Evolutionary conservation across 2,797 vertebrate genomes (phyloP).

Genomic region (Enteromius fasciolatus): DNA sequence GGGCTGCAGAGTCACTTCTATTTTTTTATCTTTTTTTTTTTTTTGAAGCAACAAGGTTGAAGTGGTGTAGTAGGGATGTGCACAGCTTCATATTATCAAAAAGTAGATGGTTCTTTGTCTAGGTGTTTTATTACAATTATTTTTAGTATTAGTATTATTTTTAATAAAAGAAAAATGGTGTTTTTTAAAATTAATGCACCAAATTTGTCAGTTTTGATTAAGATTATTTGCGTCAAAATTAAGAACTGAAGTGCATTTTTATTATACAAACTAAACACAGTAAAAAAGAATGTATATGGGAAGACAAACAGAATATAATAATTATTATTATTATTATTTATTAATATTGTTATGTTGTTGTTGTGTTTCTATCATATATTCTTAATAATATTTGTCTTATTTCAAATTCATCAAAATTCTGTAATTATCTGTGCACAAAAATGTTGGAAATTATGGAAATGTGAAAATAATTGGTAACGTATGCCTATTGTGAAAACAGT

Average conservation of each 20-base stretch:
- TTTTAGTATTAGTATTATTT: too few species aligned
- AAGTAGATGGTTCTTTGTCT: not conserved
- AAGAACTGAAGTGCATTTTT: not conserved
- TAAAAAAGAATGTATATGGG: not conserved
- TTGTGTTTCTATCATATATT: too few species aligned
- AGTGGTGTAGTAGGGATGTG: not conserved
- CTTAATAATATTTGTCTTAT: not conserved
- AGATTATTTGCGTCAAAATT: not conserved
- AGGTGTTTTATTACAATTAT: not conserved
- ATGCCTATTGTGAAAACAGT: not conserved
- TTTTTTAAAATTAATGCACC: not conserved
- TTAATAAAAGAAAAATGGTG: too few species aligned
- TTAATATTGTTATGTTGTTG: too few species aligned
- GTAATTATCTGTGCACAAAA: not conserved
- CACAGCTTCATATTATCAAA: not conserved
- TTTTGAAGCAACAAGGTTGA: not conserved
- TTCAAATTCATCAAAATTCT: not conserved
- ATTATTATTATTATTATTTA: too few species aligned
- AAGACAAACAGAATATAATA: too few species aligned
- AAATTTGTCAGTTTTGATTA: not conserved
- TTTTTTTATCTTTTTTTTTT: not conserved
- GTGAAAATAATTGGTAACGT: not conserved
- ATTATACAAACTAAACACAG: not conserved
- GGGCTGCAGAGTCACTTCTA: not conserved
- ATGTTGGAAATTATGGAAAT: not conserved